Evolutionary conservation across 2,113 vertebrate species (phyloP).

Genomic region (Halichoerus grypus): DNA sequence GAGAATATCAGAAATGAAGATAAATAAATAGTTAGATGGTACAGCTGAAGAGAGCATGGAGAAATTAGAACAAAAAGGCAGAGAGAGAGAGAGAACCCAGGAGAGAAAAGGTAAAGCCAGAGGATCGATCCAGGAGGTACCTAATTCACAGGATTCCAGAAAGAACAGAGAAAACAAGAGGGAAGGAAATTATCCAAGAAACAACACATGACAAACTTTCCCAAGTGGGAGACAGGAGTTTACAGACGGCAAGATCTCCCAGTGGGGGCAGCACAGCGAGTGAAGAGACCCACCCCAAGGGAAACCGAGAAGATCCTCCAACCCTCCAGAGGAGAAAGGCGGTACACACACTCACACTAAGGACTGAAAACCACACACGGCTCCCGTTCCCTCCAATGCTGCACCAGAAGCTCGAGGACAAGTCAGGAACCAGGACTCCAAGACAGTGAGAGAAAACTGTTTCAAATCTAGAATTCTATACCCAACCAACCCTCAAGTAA

Average conservation of each 20-base stretch:
- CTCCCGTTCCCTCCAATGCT: background rate
- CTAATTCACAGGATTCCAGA: background rate
- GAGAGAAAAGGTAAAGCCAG: background rate
- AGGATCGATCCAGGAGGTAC: background rate
- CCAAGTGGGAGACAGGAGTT: background rate
- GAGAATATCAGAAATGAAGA: background rate
- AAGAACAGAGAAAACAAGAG: background rate
- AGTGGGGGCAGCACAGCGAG: background rate
- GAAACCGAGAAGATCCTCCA: background rate
- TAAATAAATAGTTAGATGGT: background rate
- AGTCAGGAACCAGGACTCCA: background rate
- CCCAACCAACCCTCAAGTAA: background rate
- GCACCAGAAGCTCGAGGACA: background rate
- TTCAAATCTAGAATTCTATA: background rate
- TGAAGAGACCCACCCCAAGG: background rate
- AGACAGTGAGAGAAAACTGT: background rate
- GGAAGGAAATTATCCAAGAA: background rate
- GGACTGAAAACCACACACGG: background rate
- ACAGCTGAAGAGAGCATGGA: background rate
- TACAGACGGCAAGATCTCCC: background rate
- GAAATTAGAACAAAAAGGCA: background rate
- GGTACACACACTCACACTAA: background rate
- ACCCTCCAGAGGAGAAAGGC: background rate
- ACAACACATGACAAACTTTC: background rate
- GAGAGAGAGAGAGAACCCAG: background rate